These are phyloP conservation scores for Limonius californicus DNA, from an alignment of 1,140 invertebrate species.

Conservation along the genomic window DNA sequence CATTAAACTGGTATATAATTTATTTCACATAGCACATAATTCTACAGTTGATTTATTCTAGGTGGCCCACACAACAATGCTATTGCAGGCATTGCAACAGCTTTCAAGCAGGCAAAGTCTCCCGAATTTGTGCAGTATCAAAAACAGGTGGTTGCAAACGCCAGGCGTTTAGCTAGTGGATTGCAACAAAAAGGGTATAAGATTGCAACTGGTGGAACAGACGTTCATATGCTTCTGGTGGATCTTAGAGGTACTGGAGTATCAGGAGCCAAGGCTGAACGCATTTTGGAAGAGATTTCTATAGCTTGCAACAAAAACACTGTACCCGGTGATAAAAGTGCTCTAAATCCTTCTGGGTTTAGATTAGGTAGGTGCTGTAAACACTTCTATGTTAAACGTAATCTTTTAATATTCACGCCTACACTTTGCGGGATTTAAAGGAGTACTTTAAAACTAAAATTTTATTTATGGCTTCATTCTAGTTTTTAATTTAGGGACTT, in stretches of 20 bases:
- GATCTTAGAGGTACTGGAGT: slow-evolving; percentile 73
- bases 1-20: no score
- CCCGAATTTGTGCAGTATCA: slow-evolving; percentile 86
- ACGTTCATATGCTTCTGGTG: slow-evolving; percentile 78
- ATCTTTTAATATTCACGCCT: no score
- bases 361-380: no score
- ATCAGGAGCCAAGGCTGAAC: slow-evolving; percentile 83
- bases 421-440: no score
- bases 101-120: slow-evolving; percentile 79
- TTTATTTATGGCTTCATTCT: no score
- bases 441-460: no score
- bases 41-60: no score
- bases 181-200: slow-evolving; percentile 66
- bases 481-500: no score
- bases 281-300: slow-evolving; percentile 81
- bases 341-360: slow-evolving; percentile 90
- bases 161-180: slow-evolving; percentile 61
- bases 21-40: no score
- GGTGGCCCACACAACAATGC: slow-evolving; percentile 94
- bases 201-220: slow-evolving; percentile 78
- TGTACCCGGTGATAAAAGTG: slow-evolving; percentile 92
- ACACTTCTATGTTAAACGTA: no score
- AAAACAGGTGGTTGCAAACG: slow-evolving; percentile 80
- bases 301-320: slow-evolving; percentile 99
- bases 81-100: slow-evolving; percentile 85